Conservation (phyloP, 2,113 vertebrate genomes). For the Microtus ochrogaster region DNA sequence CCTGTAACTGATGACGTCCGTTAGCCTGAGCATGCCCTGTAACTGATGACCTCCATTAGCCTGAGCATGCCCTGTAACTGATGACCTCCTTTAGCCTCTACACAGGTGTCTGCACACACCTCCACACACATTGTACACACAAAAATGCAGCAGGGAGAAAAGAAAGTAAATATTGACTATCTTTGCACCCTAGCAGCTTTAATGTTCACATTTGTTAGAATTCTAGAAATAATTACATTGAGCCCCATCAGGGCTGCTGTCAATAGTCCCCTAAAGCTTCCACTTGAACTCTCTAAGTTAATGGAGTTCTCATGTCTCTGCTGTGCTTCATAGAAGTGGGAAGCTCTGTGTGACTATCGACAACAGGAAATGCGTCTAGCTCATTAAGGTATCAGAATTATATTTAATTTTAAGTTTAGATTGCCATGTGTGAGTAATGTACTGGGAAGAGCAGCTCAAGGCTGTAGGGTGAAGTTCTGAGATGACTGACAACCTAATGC, state of each 20-base stretch:
- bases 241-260: not conserved
- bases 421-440: too few relatives aligned
- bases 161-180: not conserved
- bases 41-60: too few relatives aligned
- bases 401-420: slow-evolving; percentile 2
- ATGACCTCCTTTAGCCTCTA: too few relatives aligned
- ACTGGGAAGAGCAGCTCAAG: rapidly evolving
- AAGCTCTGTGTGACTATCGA: too few relatives aligned
- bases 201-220: not conserved
- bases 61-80: too few relatives aligned
- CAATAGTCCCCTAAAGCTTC: rapidly evolving
- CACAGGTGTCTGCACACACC: not conserved
- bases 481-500: not conserved
- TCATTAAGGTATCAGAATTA: not conserved
- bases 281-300: not conserved
- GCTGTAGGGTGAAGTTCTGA: not conserved
- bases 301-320: not conserved
- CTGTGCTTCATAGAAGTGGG: not conserved
- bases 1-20: too few relatives aligned
- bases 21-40: too few relatives aligned
- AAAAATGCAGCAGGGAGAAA: not conserved
- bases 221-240: not conserved
- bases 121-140: not conserved
- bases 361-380: not conserved
- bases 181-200: not conserved